Evolutionary conservation across 2,113 vertebrate genomes (phyloP).

Genomic region (Ranitomeya imitator): DNA sequence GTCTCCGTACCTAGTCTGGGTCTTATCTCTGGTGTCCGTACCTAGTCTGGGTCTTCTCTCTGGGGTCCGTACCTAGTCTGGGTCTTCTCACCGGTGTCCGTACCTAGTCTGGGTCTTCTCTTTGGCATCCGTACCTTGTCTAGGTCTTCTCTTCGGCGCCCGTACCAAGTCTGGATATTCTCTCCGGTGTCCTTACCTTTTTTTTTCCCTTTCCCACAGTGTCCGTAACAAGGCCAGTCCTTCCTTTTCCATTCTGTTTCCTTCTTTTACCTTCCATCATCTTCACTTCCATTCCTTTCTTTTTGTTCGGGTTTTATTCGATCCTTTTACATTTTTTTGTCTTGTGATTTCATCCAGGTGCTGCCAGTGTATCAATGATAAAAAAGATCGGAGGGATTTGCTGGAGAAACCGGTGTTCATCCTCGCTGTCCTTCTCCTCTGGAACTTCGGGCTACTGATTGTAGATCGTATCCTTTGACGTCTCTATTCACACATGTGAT

Average conservation of each 20-base stretch:
- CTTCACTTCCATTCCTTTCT: background rate
- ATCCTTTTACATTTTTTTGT: background rate
- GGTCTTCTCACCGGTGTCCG: background rate
- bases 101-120: background rate
- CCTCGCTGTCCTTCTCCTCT: constrained; percentile 85
- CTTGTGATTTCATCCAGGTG: constrained; percentile 74
- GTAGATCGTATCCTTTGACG: constrained; percentile 92
- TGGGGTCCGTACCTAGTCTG: background rate
- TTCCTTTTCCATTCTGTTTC: background rate
- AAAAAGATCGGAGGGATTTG: constrained; percentile 75
- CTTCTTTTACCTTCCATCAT: background rate
- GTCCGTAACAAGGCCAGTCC: background rate
- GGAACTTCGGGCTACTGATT: constrained; percentile 92
- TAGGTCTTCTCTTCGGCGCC: background rate
- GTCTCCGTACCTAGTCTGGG: background rate
- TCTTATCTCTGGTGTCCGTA: background rate
- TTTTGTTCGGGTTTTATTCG: background rate
- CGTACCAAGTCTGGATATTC: background rate
- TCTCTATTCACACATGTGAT: background rate
- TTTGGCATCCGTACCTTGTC: background rate
- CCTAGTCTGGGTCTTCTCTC: background rate
- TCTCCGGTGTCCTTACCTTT: background rate
- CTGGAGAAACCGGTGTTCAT: constrained; percentile 81
- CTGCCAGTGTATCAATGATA: constrained; percentile 78
- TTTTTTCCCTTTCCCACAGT: background rate